Evolutionary conservation across 2,888 invertebrate genomes (phyloP).

Genomic region (Watsonalla cultraria): DNA sequence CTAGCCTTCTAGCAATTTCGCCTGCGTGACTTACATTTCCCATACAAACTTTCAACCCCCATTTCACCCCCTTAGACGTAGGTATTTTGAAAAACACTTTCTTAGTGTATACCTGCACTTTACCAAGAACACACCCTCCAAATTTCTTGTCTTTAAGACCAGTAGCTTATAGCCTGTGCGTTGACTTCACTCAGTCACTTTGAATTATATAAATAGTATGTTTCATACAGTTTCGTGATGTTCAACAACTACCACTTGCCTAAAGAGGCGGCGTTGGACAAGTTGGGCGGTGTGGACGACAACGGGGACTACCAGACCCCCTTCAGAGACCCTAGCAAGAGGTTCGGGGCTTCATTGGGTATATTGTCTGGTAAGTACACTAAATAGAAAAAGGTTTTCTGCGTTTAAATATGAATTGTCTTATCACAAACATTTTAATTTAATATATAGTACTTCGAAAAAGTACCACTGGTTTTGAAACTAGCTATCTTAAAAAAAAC

Average conservation of each 20-base stretch:
- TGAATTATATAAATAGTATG: background rate
- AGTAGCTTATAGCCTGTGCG: background rate
- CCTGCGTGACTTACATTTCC: no score
- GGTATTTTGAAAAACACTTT: no score
- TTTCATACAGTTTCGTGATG: slow-evolving; percentile 80
- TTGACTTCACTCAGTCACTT: background rate
- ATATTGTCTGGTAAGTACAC: slow-evolving; percentile 85
- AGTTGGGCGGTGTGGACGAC: slow-evolving; percentile 90
- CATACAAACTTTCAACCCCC: no score
- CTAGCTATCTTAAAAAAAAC: no score
- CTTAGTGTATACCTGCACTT: no score
- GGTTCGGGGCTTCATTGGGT: slow-evolving; percentile 91
- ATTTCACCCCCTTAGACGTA: no score
- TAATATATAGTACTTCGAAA: no score
- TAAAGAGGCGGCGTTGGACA: slow-evolving; percentile 88
- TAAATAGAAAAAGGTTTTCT: no score
- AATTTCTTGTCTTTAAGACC: no score
- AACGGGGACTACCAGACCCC: slow-evolving; percentile 89
- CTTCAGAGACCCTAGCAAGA: slow-evolving; percentile 89
- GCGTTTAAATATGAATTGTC: background rate
- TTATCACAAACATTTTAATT: background rate
- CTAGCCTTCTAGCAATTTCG: no score
- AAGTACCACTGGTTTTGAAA: background rate
- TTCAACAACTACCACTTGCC: slow-evolving; percentile 90
- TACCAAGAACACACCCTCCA: no score